Evolutionary conservation across 2,888 invertebrate species (phyloP).

Genomic region (Melinaea menophilus): DNA sequence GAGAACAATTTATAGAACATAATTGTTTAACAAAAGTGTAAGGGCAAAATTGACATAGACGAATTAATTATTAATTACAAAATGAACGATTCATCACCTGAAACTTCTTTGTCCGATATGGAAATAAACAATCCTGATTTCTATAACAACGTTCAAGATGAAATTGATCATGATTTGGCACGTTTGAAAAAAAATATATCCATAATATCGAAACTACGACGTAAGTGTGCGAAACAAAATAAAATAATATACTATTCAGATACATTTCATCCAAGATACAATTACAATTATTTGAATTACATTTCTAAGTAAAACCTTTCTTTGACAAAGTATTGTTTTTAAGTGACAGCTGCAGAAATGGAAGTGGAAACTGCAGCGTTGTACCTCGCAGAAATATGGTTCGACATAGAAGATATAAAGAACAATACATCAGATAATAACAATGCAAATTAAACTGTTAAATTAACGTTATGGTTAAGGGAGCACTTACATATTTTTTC

Average conservation of each 20-base stretch:
- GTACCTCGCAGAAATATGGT: slow-evolving; percentile 53
- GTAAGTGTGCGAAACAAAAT: slow-evolving; percentile 41
- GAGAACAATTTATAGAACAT: no score
- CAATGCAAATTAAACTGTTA: background rate
- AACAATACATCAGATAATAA: slow-evolving; percentile 12
- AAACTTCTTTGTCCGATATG: slow-evolving; percentile 34
- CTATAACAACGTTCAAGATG: slow-evolving; percentile 44
- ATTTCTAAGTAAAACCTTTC: background rate
- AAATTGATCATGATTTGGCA: slow-evolving; percentile 49
- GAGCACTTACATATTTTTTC: no score
- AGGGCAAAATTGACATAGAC: no score
- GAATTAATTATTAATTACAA: background rate
- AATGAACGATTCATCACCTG: slow-evolving; percentile 18
- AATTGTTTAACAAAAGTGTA: no score
- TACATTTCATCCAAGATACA: background rate
- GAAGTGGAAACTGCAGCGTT: slow-evolving; percentile 58
- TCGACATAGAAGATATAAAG: slow-evolving; percentile 46
- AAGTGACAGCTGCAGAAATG: slow-evolving; percentile 55
- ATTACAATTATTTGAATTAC: background rate
- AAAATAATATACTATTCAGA: background rate
- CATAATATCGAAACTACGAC: slow-evolving; percentile 44
- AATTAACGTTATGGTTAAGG: no score
- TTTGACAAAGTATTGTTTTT: slow-evolving; percentile 13
- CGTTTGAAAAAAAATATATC: slow-evolving; percentile 48
- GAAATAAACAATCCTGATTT: slow-evolving; percentile 52